Percentiles rank a stretch among this genome's conserved stretches.
Conservation (phyloP, 2,797 vertebrate species). For the Pteropus rufus region DNA sequence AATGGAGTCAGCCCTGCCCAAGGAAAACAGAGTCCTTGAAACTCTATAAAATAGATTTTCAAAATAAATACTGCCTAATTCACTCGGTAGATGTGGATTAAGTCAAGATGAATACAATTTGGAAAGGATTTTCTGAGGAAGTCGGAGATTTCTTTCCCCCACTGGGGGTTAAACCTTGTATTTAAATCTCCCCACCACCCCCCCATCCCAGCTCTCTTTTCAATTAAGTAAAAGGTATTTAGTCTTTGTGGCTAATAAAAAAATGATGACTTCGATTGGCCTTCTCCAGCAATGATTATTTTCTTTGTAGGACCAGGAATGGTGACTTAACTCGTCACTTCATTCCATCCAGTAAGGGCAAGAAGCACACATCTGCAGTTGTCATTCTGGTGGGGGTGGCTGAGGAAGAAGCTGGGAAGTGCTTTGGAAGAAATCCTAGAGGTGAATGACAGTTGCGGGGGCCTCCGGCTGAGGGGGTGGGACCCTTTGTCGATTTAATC, state of each 20-base stretch:
- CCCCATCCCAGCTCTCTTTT: conserved; percentile 36
- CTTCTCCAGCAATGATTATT: conserved; percentile 69
- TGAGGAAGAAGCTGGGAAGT: conserved; percentile 26
- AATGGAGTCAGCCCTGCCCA: conserved; percentile 78
- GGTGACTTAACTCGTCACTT: conserved; percentile 56
- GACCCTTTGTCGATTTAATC: conserved; percentile 57
- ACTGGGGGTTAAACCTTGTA: conserved; percentile 82
- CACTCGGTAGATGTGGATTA: conserved; percentile 86
- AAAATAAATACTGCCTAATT: conserved; percentile 88
- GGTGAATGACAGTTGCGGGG: conserved; percentile 51
- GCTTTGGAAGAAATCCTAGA: neutral
- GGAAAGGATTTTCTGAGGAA: conserved; percentile 88
- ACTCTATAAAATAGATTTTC: conserved; percentile 86
- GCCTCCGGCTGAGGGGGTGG: neutral
- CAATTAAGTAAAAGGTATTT: conserved; percentile 79
- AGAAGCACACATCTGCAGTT: conserved; percentile 63
- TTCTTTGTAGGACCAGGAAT: conserved; percentile 51
- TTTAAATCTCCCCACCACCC: conserved; percentile 69
- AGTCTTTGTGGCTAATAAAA: conserved; percentile 79
- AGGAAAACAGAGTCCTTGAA: conserved; percentile 85
- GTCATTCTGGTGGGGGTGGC: neutral
- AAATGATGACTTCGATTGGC: conserved; percentile 67
- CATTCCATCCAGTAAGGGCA: conserved; percentile 40
- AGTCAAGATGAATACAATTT: conserved; percentile 89
- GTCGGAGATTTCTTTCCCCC: conserved; percentile 83